Conservation (phyloP, 1,140 invertebrate genomes). For the Parasteatoda tepidariorum region DNA sequence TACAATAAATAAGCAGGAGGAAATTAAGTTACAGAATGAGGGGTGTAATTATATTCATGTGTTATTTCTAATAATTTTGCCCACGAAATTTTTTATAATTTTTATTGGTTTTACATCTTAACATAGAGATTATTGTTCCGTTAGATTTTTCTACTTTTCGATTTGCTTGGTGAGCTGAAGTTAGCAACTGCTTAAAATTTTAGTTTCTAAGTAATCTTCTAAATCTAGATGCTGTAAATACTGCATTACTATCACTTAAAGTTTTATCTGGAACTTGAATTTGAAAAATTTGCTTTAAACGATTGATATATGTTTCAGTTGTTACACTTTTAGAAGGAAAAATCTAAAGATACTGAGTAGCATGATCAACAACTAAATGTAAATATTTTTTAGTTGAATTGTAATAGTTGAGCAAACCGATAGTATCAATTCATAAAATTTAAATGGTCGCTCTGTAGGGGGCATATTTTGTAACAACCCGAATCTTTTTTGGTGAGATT, state of each 20-base stretch:
- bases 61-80: not conserved
- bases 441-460: not conserved
- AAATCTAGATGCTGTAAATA: not conserved
- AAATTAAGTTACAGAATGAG: too few relatives aligned
- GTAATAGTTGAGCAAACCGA: not conserved
- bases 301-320: not conserved
- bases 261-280: not conserved
- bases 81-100: not conserved
- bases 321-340: slow-evolving; percentile 5
- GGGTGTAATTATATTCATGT: too few relatives aligned
- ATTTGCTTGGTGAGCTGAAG: not conserved
- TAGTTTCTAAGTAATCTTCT: too few relatives aligned
- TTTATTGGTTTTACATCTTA: not conserved
- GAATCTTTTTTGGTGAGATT: not conserved
- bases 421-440: not conserved
- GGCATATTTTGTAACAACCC: too few relatives aligned
- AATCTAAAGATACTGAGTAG: not conserved
- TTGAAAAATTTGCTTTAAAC: slow-evolving; percentile 12
- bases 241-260: not conserved
- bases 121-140: not conserved
- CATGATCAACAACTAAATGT: slow-evolving; percentile 4
- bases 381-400: slow-evolving; percentile 16
- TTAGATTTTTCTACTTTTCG: not conserved
- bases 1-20: too few relatives aligned
- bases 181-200: not conserved